Evolutionary conservation across 2,888 invertebrate genomes (phyloP), one percentile per base, ranked within the genome.

Genomic region (Muschampia plurimacula): DNA sequence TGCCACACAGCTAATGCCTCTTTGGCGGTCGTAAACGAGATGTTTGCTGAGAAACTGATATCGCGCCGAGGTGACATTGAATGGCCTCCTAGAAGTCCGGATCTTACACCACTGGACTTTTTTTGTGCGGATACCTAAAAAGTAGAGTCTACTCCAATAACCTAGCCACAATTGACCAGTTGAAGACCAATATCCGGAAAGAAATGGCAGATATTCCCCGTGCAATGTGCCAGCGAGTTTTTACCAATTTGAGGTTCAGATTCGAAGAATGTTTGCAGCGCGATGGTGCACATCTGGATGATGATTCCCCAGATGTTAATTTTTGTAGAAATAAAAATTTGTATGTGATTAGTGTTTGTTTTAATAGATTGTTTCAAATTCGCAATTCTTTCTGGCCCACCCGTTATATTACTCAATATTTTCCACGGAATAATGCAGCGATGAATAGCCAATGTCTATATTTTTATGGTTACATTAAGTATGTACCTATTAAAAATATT

Each of bases 361-460:
- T 32, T 32, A 1, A 32, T 1, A 1, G 32, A 32, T 32, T 32
- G 0, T 32, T 32, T 32, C 32, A 32, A 32, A 32, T 32, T 32
- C 32, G 32, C 32, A 32, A 32, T 32, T 32, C 32, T 32, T 32
- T 32, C 32, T 32, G 32, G 32, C 32, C 32, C 32, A 32, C 32
- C 78, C 80, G 83, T 86, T 22, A 22, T 22, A 22, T 0, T 0
- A 22, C 22, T 22, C 3, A n/a, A 49, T 49, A 49, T 49, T n/a
- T 49, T 49, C n/a, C 49, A 6, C 49, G n/a, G n/a, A n/a, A 49
- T 49, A 49, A n/a, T n/a, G 13, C 49, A 49, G 49, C 6, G n/a
- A 49, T 49, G n/a, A 49, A 9, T 9, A 44, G 8, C 8, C 6
- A 0, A 12, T 44, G 12, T 1, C 3, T 44, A 44, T 12, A 12